These are phyloP conservation scores for Cyclophora albipunctata DNA, from an alignment of 2,888 invertebrate species.

Conservation along the genomic window DNA sequence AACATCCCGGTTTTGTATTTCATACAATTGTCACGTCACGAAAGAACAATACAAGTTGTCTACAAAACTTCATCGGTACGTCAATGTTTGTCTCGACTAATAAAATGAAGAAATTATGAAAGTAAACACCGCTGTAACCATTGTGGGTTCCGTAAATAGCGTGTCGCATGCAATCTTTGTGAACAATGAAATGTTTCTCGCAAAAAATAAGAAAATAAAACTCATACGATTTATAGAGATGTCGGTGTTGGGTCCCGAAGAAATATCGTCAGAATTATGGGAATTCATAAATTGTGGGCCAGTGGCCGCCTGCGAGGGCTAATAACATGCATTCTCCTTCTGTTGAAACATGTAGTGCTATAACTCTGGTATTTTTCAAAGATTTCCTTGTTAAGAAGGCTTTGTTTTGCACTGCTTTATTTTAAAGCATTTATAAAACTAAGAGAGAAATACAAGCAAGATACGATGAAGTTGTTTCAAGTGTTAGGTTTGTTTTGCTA, in stretches of 20 bases:
- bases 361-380: too few relatives aligned
- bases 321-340: background rate
- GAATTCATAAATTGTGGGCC: constrained; percentile 21
- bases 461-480: too few relatives aligned
- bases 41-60: too few relatives aligned
- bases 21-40: too few relatives aligned
- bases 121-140: constrained; percentile 22
- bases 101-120: constrained; percentile 33
- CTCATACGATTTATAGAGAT: constrained; percentile 28
- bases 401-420: too few relatives aligned
- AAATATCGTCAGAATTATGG: constrained; percentile 24
- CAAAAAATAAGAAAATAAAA: constrained; percentile 18
- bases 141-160: constrained; percentile 20
- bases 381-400: too few relatives aligned
- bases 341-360: too few relatives aligned
- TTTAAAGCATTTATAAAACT: too few relatives aligned
- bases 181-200: constrained; percentile 24
- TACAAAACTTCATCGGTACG: too few relatives aligned
- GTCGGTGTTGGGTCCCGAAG: constrained; percentile 24
- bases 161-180: constrained; percentile 35
- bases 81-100: background rate
- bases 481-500: too few relatives aligned
- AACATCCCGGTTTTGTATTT: too few relatives aligned
- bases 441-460: too few relatives aligned
- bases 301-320: background rate